These are phyloP conservation scores for Nibea coibor DNA, from an alignment of 2,113 vertebrate genomes.

Conservation along the genomic window DNA sequence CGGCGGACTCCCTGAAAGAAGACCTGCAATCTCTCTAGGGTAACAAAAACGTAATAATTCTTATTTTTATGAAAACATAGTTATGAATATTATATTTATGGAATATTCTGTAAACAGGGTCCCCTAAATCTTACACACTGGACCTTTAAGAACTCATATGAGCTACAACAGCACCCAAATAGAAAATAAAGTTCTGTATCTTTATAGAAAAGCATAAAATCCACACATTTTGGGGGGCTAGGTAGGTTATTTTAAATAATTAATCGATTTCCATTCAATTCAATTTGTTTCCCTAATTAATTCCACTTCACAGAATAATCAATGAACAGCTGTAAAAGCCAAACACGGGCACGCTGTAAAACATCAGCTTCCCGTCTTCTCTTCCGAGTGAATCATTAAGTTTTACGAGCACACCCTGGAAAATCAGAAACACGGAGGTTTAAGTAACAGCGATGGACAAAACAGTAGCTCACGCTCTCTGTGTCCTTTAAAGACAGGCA, in stretches of 20 bases:
- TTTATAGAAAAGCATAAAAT: neutral
- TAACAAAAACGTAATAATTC: too few species aligned
- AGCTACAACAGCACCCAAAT: neutral
- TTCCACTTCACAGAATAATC: neutral
- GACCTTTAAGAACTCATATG: too few species aligned
- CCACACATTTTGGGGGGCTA: neutral
- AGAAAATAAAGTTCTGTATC: too few species aligned
- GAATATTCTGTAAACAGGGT: too few species aligned
- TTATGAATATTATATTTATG: too few species aligned
- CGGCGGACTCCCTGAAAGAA: too few species aligned
- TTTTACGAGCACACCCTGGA: constrained; percentile 15
- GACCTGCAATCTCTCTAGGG: too few species aligned
- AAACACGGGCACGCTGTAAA: neutral
- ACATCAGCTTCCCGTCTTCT: neutral
- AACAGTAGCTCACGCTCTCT: constrained; percentile 17
- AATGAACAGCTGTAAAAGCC: neutral
- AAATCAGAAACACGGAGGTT: neutral
- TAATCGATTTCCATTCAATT: neutral
- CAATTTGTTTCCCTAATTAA: neutral
- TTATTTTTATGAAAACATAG: too few species aligned
- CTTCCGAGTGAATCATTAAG: constrained; percentile 19
- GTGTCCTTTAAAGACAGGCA: constrained; percentile 33
- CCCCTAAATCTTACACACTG: too few species aligned
- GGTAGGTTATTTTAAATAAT: neutral
- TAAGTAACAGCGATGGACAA: constrained; percentile 6